Percentiles rank a stretch among this genome's conserved stretches.
These are phyloP conservation scores for Psittacus erithacus DNA, from an alignment of 2,113 vertebrate genomes.

Conservation along the genomic window DNA sequence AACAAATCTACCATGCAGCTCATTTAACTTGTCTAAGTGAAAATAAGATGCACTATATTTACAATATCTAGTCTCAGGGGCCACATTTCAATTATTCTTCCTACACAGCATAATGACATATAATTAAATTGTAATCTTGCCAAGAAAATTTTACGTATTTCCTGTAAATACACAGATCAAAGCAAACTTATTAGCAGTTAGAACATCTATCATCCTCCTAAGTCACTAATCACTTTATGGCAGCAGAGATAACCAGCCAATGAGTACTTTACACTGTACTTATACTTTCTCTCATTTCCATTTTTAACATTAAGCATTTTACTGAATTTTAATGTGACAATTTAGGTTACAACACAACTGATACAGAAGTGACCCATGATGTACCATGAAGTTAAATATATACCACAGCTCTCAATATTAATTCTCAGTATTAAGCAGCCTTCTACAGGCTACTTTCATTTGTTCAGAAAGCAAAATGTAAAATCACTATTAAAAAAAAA, in stretches of 20 bases:
- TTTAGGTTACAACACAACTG: constrained; percentile 1
- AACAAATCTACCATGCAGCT: constrained; percentile 77
- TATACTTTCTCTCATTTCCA: background rate
- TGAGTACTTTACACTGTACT: constrained; percentile 32
- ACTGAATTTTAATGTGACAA: background rate
- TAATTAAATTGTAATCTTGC: constrained; percentile 77
- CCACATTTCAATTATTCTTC: constrained; percentile 81
- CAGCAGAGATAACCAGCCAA: constrained; percentile 45
- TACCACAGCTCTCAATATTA: background rate
- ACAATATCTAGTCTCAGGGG: constrained; percentile 71
- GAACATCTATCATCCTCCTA: constrained; percentile 58
- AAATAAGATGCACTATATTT: constrained; percentile 78
- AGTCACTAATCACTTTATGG: constrained; percentile 55
- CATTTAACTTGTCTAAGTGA: constrained; percentile 80
- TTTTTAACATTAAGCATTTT: constrained; percentile 29
- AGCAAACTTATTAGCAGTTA: constrained; percentile 70
- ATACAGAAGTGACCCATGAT: background rate
- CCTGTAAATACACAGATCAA: constrained; percentile 73
- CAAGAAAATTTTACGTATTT: constrained; percentile 74
- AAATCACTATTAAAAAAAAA: background rate
- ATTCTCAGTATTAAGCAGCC: background rate
- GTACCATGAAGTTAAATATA: background rate
- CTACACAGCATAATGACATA: constrained; percentile 73
- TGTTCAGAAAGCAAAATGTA: background rate
- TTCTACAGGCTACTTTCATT: background rate